Evolutionary conservation across 2,888 invertebrate species (phyloP).

Genomic region (Lamellibrachia columna): DNA sequence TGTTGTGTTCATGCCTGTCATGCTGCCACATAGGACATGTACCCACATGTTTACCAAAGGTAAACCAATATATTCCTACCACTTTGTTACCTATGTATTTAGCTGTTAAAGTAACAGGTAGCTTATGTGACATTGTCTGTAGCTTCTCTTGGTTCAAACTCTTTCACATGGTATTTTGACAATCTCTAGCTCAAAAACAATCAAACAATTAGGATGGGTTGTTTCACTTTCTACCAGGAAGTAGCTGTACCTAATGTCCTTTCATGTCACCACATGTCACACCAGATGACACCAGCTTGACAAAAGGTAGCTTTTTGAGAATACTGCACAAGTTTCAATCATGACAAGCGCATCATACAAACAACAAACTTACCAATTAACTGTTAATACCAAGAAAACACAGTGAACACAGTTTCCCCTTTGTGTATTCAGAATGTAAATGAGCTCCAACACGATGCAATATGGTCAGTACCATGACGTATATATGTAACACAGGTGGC

Average conservation of each 20-base stretch:
- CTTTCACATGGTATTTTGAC: neutral
- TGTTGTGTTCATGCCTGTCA: neutral
- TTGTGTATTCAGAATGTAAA: neutral
- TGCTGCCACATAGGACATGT: neutral
- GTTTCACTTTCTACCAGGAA: neutral
- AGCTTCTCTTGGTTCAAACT: neutral
- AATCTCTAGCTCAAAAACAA: too few relatives aligned
- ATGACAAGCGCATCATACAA: neutral
- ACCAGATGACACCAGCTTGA: neutral
- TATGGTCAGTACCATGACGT: neutral
- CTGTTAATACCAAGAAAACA: neutral
- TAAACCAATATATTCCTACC: neutral
- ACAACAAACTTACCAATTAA: neutral
- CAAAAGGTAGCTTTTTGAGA: neutral
- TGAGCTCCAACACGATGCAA: neutral
- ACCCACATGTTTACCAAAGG: neutral
- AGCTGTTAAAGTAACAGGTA: too few relatives aligned
- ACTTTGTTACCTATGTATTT: neutral
- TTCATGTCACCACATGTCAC: neutral
- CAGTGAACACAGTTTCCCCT: neutral
- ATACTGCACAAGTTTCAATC: neutral
- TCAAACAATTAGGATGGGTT: neutral
- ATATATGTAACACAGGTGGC: neutral
- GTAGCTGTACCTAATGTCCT: neutral
- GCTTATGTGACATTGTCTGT: too few relatives aligned